Evolutionary conservation across 2,113 vertebrate species (phyloP).

Genomic region (Chloebia gouldiae): DNA sequence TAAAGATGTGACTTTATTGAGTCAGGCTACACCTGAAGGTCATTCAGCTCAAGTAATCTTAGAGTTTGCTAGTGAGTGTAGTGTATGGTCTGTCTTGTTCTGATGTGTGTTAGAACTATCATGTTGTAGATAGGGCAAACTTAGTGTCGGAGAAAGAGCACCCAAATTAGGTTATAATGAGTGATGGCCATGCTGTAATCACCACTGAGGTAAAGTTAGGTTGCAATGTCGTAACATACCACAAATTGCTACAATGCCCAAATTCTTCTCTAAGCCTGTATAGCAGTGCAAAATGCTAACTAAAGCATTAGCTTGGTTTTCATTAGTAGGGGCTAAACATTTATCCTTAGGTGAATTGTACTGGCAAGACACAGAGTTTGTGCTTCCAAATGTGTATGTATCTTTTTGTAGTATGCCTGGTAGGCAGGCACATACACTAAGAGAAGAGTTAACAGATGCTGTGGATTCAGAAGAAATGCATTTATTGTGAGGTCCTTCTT

Average conservation of each 20-base stretch:
- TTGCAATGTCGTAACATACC: not conserved
- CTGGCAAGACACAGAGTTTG: not conserved
- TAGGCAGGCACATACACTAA: not conserved
- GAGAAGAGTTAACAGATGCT: constrained; percentile 41
- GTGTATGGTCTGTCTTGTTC: not conserved
- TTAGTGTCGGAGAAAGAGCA: not conserved
- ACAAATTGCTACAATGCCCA: not conserved
- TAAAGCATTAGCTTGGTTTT: constrained; percentile 3
- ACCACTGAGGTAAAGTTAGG: not conserved
- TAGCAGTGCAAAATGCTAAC: not conserved
- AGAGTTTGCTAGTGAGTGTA: not conserved
- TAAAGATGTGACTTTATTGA: not conserved
- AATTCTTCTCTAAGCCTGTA: not conserved
- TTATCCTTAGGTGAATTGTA: not conserved
- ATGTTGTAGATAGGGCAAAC: not conserved
- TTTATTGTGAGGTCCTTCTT: constrained; percentile 36
- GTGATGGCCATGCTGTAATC: not conserved
- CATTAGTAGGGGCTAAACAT: not conserved
- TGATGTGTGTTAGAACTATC: not conserved
- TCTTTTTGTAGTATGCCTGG: not conserved
- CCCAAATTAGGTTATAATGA: constrained; percentile 27
- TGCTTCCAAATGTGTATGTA: not conserved
- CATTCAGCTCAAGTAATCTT: not conserved
- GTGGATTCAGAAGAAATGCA: not conserved
- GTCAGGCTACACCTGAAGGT: not conserved